Evolutionary conservation across 2,888 invertebrate species (phyloP).

Genomic region (Papilio protenor): DNA sequence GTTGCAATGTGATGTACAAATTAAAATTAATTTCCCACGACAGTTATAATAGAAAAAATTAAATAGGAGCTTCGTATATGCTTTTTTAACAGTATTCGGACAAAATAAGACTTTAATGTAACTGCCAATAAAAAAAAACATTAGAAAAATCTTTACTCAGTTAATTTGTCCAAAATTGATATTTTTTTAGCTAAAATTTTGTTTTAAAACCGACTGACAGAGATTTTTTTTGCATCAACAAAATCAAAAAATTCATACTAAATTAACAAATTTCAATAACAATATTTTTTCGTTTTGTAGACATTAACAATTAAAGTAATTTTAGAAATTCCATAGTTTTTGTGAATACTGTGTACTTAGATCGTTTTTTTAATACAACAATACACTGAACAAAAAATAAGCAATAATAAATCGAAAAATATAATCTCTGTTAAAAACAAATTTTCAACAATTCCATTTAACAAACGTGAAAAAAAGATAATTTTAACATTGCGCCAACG

Average conservation of each 20-base stretch:
- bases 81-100: too few relatives aligned
- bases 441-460: slow-evolving; percentile 77
- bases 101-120: too few relatives aligned
- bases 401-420: slow-evolving; percentile 80
- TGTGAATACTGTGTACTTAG: slow-evolving; percentile 58
- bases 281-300: not conserved
- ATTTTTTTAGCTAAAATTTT: not conserved
- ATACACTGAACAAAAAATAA: slow-evolving; percentile 68
- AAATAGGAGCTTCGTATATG: too few relatives aligned
- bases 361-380: slow-evolving; percentile 68
- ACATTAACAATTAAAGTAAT: not conserved
- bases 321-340: slow-evolving; percentile 46
- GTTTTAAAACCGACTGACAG: not conserved
- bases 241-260: slow-evolving; percentile 47
- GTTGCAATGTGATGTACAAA: not conserved
- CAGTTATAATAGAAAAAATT: not conserved
- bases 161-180: not conserved
- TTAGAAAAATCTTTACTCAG: not conserved
- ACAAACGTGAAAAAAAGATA: slow-evolving; percentile 52
- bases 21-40: slow-evolving; percentile 2
- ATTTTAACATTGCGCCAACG: slow-evolving; percentile 21
- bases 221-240: not conserved
- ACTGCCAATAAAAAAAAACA: not conserved
- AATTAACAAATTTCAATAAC: slow-evolving; percentile 29
- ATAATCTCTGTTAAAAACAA: slow-evolving; percentile 78